Evolutionary conservation across 2,888 invertebrate genomes (phyloP).

Genomic region (Melangyna quadrimaculata): DNA sequence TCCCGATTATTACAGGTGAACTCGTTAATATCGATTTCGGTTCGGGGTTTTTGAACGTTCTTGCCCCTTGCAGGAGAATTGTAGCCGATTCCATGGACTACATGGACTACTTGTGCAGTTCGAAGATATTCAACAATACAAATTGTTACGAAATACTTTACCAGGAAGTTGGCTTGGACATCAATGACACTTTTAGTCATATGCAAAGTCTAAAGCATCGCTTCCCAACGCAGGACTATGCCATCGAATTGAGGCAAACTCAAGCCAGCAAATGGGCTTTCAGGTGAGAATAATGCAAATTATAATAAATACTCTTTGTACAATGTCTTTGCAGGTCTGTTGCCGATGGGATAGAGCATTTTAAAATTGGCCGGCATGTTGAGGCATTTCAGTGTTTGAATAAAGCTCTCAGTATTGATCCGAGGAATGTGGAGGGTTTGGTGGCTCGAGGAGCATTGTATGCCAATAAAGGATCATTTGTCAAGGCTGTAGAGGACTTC

Average conservation of each 20-base stretch:
- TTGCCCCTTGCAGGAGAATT: conserved; percentile 28
- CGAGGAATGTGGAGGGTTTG: conserved; percentile 94
- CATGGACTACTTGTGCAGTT: conserved; percentile 87
- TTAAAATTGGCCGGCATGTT: conserved; percentile 94
- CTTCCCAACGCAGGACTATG: conserved; percentile 91
- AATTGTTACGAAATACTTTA: conserved; percentile 92
- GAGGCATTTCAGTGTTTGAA: conserved; percentile 97
- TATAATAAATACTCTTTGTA: conserved; percentile 37
- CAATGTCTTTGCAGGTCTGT: conserved; percentile 83
- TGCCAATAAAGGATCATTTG: conserved; percentile 96
- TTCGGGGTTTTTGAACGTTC: neutral
- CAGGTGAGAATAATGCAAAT: conserved; percentile 81
- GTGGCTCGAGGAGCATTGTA: conserved; percentile 95
- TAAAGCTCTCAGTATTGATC: conserved; percentile 95
- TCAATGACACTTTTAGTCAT: conserved; percentile 77
- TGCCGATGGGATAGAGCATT: conserved; percentile 97
- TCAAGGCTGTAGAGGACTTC: conserved; percentile 96
- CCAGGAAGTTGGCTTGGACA: conserved; percentile 84
- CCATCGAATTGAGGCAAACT: conserved; percentile 91
- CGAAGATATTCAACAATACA: conserved; percentile 93
- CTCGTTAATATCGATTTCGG: conserved; percentile 71
- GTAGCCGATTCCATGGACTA: conserved; percentile 14
- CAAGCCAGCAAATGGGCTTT: conserved; percentile 97
- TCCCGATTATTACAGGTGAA: conserved; percentile 92
- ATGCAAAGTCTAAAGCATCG: conserved; percentile 84